These are phyloP conservation scores for Metellina segmentata DNA, from an alignment of 2,888 invertebrate species.

Conservation along the genomic window DNA sequence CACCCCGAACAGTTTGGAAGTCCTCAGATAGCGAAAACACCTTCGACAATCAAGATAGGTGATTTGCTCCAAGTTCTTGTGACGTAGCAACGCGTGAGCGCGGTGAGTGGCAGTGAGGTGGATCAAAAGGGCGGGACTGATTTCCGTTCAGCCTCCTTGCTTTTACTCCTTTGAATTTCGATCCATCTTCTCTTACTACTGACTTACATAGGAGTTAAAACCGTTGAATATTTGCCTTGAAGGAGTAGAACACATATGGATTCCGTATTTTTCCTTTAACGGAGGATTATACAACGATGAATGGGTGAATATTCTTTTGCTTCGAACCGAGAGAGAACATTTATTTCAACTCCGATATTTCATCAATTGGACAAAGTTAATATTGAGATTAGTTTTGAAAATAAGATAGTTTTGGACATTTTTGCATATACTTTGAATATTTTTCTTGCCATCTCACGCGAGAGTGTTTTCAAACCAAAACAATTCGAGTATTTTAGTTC, in stretches of 20 bases:
- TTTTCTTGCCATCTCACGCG: no score
- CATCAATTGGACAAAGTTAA: no score
- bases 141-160: slow-evolving; percentile 38
- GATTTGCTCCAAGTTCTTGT: slow-evolving; percentile 71
- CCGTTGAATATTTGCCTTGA: background rate
- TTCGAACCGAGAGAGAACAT: no score
- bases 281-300: no score
- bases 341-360: no score
- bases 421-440: no score
- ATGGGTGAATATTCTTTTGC: no score
- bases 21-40: slow-evolving; percentile 40
- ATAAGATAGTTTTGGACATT: no score
- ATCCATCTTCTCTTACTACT: background rate
- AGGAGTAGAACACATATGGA: background rate
- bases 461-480: no score
- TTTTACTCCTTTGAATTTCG: slow-evolving; percentile 27
- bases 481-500: no score
- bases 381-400: no score
- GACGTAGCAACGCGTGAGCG: slow-evolving; percentile 60
- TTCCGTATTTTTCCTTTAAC: background rate
- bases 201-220: slow-evolving; percentile 12
- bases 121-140: slow-evolving; percentile 51
- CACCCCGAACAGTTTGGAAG: background rate
- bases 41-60: slow-evolving; percentile 55
- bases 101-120: slow-evolving; percentile 73